These are phyloP conservation scores for Caenorhabditis sulstoni DNA, from an alignment of 2,888 invertebrate genomes.

Conservation along the genomic window DNA sequence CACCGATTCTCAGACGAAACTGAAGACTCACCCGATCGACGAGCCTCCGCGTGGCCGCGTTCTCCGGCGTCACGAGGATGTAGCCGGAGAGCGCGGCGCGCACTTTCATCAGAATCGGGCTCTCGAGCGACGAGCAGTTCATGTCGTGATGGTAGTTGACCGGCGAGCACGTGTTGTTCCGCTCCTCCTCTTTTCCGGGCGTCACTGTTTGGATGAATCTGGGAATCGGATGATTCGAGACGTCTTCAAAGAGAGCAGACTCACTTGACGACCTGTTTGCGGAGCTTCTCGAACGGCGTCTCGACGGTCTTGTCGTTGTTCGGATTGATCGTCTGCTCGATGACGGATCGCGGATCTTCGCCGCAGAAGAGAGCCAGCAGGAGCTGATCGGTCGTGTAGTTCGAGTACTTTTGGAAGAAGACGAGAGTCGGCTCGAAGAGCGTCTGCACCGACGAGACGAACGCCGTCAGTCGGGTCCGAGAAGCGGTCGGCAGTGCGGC, in stretches of 20 bases:
- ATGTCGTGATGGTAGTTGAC: conserved; percentile 55
- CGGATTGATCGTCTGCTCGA: conserved; percentile 46
- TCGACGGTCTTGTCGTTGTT: conserved; percentile 50
- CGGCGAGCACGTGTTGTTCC: conserved; percentile 59
- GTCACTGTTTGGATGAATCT: conserved; percentile 62
- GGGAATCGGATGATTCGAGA: not conserved
- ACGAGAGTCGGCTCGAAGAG: conserved; percentile 41
- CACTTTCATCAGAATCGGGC: conserved; percentile 47
- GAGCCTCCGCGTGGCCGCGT: conserved; percentile 65
- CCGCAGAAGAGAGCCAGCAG: conserved; percentile 58
- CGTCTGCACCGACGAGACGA: conserved; percentile 34
- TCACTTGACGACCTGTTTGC: conserved; percentile 54
- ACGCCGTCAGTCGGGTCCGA: conserved; percentile 19
- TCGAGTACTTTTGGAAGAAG: conserved; percentile 48
- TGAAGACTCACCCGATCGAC: conserved; percentile 60
- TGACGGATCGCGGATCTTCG: conserved; percentile 50
- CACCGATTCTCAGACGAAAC: no score
- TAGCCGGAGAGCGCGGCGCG: conserved; percentile 75
- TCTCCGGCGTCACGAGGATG: conserved; percentile 75
- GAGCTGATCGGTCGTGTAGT: conserved; percentile 38
- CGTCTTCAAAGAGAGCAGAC: not conserved
- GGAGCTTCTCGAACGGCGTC: conserved; percentile 62
- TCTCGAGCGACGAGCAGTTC: conserved; percentile 62
- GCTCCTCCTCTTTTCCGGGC: conserved; percentile 59
- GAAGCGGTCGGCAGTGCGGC: conserved; percentile 39